phyloP scores from a whole-genome alignment of 1,140 invertebrate species.

The Lepeophtheirus salmonis region DNA sequence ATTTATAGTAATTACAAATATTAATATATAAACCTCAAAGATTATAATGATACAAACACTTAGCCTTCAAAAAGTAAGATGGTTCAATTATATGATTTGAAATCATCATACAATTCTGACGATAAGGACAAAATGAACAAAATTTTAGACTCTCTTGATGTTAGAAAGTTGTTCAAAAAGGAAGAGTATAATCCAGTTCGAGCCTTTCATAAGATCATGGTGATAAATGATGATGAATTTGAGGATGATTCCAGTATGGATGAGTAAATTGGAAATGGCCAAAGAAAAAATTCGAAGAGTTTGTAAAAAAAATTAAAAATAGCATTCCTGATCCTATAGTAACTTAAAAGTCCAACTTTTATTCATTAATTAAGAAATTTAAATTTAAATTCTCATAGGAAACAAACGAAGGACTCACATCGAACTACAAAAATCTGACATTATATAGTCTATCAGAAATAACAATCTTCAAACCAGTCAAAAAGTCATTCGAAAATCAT shows the following conservation, averaged over 20 bases:
- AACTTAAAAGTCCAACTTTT: not conserved
- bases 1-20: not conserved
- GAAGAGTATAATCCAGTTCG: not conserved
- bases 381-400: not conserved
- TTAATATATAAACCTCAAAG: not conserved
- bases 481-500: not conserved
- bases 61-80: not conserved
- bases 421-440: not conserved
- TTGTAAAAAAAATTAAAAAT: not conserved
- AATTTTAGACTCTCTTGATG: not conserved
- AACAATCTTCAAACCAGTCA: not conserved
- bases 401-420: conserved; percentile 1
- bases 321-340: not conserved
- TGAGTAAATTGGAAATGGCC: not conserved
- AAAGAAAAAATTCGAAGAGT: not conserved
- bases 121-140: not conserved
- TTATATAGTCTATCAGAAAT: not conserved
- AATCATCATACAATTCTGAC: not conserved
- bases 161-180: not conserved
- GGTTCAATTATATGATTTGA: not conserved
- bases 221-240: not conserved
- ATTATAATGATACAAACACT: not conserved
- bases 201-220: too few species aligned
- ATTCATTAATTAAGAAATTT: not conserved
- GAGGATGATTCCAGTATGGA: not conserved